These are phyloP conservation scores for Drosophila serrata DNA, from an alignment of 1,140 invertebrate genomes.

Conservation along the genomic window DNA sequence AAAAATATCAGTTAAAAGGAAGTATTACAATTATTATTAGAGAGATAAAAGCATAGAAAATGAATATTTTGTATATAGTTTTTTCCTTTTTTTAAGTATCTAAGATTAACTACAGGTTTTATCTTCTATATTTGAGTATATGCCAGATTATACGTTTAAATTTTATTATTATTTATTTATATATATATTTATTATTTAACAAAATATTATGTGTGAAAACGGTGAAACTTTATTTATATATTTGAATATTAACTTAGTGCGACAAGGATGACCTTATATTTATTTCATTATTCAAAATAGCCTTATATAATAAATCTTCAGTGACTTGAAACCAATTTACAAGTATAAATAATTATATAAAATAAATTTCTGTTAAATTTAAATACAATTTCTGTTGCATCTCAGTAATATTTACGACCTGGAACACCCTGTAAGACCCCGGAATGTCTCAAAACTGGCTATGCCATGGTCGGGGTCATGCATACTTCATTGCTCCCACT, in stretches of 20 bases:
- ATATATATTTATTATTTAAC: neutral
- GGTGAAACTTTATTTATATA: no score
- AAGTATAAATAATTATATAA: neutral
- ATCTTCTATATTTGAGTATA: neutral
- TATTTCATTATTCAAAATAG: no score
- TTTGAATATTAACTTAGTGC: no score
- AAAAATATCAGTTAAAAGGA: neutral
- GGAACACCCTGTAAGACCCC: neutral
- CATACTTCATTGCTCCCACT: constrained; percentile 4
- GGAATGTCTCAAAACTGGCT: neutral
- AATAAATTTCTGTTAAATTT: neutral
- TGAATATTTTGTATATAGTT: neutral
- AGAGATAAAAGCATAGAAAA: neutral
- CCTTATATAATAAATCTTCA: neutral
- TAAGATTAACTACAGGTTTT: neutral
- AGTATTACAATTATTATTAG: neutral
- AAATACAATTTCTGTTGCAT: neutral
- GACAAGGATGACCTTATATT: no score
- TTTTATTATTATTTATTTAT: no score
- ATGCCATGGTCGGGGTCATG: neutral
- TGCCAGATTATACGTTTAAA: no score
- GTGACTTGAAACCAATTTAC: no score
- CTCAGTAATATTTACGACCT: neutral
- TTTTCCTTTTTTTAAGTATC: neutral
- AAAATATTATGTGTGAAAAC: neutral